Conservation (phyloP, 2,113 vertebrate genomes). For the Odobenus rosmarus region DNA sequence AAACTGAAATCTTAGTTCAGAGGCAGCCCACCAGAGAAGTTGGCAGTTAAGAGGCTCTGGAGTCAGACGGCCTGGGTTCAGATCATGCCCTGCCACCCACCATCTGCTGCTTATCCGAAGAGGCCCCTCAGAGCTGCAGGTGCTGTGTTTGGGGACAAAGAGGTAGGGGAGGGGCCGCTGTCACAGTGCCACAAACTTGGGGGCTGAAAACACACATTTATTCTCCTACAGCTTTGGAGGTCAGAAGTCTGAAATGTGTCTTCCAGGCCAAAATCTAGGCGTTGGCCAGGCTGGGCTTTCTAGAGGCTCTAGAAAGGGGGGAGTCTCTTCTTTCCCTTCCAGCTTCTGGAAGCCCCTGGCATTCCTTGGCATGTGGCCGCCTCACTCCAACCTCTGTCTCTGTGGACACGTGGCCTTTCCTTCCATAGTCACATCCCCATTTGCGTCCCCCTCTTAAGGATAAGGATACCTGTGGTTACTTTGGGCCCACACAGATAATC, state of each 20-base stretch:
- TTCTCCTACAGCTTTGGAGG: neutral
- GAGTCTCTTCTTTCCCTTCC: neutral
- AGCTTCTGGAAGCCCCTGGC: neutral
- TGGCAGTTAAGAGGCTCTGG: neutral
- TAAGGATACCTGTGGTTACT: neutral
- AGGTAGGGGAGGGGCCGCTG: neutral
- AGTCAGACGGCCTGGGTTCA: neutral
- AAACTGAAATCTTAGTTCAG: neutral
- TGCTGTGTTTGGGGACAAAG: neutral
- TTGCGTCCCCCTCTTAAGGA: neutral
- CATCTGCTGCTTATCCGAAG: rapidly evolving
- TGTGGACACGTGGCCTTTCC: rapidly evolving
- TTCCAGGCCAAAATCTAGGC: neutral
- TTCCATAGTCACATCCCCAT: neutral
- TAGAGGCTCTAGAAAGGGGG: neutral
- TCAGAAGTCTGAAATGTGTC: neutral
- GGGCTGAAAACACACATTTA: neutral
- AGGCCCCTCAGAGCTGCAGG: neutral
- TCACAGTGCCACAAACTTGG: neutral
- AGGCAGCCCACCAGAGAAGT: neutral
- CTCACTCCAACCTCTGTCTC: neutral
- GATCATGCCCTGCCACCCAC: neutral
- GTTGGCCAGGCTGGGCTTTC: neutral
- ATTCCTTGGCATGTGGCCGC: neutral
- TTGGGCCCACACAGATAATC: neutral